Evolutionary conservation across 2,113 vertebrate species (phyloP), one percentile per base, ranked within the genome.

Genomic region (Thunnus maccoyii): DNA sequence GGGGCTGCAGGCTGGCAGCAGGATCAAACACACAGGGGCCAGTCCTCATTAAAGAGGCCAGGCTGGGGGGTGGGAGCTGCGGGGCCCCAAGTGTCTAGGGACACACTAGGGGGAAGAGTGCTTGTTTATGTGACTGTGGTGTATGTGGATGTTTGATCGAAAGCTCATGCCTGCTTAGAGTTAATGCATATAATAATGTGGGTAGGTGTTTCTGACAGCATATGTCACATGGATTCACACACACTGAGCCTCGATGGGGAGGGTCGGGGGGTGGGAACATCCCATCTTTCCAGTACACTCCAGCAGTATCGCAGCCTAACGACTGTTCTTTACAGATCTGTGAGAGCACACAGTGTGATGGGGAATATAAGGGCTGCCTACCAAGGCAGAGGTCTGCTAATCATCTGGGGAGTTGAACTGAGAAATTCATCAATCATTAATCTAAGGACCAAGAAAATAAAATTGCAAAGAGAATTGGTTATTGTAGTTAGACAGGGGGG

Each of bases 1-100:
- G 1, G 87, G 90, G 88, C 83, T 82, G 75, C 1, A 27, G 51
- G 86, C 84, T 93, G 87, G 88, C 77, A 90, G 80, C 73, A 52
- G 89, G 91, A 94, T 95, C 93, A 94, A 95, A 94, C 86, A 46
- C 70, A 68, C 71, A 84, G 80, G 89, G 82, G 84, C 88, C 83
- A 64, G 61, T 76, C 65, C 91, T 94, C 92, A 94, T 95, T 95
- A 95, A 91, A 73, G 78, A 86, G 85, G 86, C 86, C 60, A 81
- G 80, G 86, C 87, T 82, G 76, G 77, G 74, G 84, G 82, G 62
- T 9, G 76, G 80, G 58, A 61, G 77, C 66, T 5, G 8, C n/a
- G 32, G 80, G 82, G 78, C 73, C 87, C 72, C 60, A 46, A 84
- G 83, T 77, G 85, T 93, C 85, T 80, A 14, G 87, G 89, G 88